Conservation (phyloP, 1,140 invertebrate genomes). For the Trichonephila inaurata region DNA sequence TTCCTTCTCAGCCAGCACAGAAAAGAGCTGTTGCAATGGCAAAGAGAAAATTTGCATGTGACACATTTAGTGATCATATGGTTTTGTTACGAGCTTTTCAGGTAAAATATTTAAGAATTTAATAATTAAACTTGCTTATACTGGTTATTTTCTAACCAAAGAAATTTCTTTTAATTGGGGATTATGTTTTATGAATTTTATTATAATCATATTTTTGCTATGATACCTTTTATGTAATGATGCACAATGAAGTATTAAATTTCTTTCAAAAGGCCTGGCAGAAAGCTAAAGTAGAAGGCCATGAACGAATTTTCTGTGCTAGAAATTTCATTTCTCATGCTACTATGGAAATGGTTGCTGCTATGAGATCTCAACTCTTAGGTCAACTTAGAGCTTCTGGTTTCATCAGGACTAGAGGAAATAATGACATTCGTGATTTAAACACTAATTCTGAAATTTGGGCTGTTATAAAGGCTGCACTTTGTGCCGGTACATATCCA, state of each 20-base stretch:
- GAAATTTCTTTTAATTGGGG: too few species aligned
- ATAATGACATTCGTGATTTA: constrained; percentile 87
- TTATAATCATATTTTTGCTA: too few species aligned
- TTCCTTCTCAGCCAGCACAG: constrained; percentile 86
- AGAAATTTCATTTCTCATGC: constrained; percentile 90
- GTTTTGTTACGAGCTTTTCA: constrained; percentile 92
- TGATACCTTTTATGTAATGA: too few species aligned
- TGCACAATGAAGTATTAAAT: not conserved
- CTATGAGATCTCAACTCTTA: constrained; percentile 87
- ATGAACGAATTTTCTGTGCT: constrained; percentile 88
- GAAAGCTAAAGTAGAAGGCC: constrained; percentile 85
- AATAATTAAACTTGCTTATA: not conserved
- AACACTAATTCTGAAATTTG: constrained; percentile 94
- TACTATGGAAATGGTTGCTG: constrained; percentile 92
- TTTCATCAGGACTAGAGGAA: constrained; percentile 87
- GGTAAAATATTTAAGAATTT: constrained; percentile 81
- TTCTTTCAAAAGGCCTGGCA: constrained; percentile 83
- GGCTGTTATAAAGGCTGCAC: constrained; percentile 94
- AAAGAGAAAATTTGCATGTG: constrained; percentile 87
- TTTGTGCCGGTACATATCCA: constrained; percentile 93
- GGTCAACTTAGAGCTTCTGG: constrained; percentile 92
- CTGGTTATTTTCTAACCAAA: too few species aligned
- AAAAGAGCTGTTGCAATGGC: constrained; percentile 84
- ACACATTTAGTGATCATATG: constrained; percentile 95
- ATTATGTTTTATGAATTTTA: too few species aligned